Base-by-base conservation (phyloP, 2,797 vertebrate species). In the Pampus argenteus region DNA sequence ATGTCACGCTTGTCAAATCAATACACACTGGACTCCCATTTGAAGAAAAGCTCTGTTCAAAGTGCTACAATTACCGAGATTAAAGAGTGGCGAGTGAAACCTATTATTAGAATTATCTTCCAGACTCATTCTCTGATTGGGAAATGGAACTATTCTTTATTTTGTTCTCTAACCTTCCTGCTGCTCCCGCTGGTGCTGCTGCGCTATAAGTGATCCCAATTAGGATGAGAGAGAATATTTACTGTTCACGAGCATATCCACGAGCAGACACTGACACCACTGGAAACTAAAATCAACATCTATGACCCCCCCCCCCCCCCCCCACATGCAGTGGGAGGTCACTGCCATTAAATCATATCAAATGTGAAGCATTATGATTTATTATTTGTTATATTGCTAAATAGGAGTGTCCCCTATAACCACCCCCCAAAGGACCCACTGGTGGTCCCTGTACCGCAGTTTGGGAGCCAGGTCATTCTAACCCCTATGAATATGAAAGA, bases 401-500 rank as follows among this genome's bases (percentile, higher is more conserved):
- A 66, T 5, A 44, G n/a, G 9, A 60, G 31, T 45, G 47, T 56
- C 36, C 62, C 29, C 9, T 31, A 14, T 29, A 44, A n/a, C 34
- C 38, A 2, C 7, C 7, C 38, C 23, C 6, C 20, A 5, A 28
- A 58, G 25, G 63, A 42, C 36, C 48, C 15, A 9, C 6, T 6
- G 44, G 49, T 31, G 57, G 47, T 55, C 54, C 54, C 20, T 42
- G 45, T 48, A 68, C 45, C 56, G n/a, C 25, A 25, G 59, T 61
- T 57, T 65, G 48, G 34, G 17, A 31, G 22, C 9, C 36, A 20
- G 29, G 5, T 18, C 17, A 22, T n/a, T 40, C 31, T 52, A 44
- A 68, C 13, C 36, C 50, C 8, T 6, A 1, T 69, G 71, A 22
- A 60, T 23, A 38, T 67, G 63, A 64, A n/a, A n/a, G 72, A 88